Conservation (phyloP, 2,797 vertebrate genomes). For the Simalia tracyae region DNA sequence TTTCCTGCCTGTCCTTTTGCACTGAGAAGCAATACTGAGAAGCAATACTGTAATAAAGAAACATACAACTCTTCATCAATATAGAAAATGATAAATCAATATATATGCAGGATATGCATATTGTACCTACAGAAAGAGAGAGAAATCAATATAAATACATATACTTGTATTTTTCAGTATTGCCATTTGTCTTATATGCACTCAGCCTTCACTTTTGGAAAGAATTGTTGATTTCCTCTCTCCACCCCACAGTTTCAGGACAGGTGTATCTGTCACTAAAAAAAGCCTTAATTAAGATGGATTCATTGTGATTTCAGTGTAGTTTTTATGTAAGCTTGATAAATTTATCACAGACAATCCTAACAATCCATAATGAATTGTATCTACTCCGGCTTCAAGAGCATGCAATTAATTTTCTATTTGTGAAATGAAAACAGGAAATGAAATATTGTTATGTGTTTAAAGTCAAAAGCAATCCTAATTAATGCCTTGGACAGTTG, state of each 20-base stretch:
- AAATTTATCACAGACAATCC: conserved; percentile 66
- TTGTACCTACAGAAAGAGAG: neutral
- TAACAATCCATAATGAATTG: conserved; percentile 68
- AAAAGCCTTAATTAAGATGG: conserved; percentile 66
- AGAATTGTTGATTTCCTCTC: conserved; percentile 40
- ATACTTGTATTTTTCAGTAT: neutral
- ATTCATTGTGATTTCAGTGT: conserved; percentile 66
- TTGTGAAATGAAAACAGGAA: conserved; percentile 66
- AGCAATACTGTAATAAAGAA: neutral
- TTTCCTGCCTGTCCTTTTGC: neutral
- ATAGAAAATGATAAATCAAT: neutral
- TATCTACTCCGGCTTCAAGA: conserved; percentile 63
- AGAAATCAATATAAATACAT: neutral
- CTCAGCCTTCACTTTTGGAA: conserved; percentile 21
- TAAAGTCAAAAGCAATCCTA: conserved; percentile 46
- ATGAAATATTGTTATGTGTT: conserved; percentile 67
- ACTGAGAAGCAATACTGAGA: neutral
- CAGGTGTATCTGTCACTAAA: conserved; percentile 63
- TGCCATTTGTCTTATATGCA: conserved; percentile 13
- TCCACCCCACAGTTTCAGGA: conserved; percentile 40
- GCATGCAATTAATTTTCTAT: conserved; percentile 66
- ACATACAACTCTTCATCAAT: neutral
- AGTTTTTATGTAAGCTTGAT: conserved; percentile 69
- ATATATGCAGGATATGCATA: neutral
- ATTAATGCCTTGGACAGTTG: conserved; percentile 59